Evolutionary conservation across 1,140 invertebrate genomes (phyloP).

Genomic region (Solen grandis): DNA sequence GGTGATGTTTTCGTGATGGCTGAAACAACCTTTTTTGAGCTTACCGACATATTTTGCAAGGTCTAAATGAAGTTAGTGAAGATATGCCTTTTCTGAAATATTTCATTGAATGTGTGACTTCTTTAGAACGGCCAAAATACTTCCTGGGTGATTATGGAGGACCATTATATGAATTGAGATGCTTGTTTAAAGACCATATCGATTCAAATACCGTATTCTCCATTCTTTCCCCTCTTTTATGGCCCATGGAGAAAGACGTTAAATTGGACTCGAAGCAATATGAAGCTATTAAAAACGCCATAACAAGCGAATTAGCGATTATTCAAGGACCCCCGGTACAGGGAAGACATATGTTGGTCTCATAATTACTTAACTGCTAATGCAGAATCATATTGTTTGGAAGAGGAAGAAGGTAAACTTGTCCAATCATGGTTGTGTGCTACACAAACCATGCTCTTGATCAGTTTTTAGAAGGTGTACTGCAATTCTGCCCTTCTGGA

Average conservation of each 20-base stretch:
- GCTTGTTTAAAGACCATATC: no score
- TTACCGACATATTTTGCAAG: conserved; percentile 81
- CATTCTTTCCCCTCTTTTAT: conserved; percentile 60
- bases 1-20: conserved; percentile 77
- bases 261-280: conserved; percentile 81
- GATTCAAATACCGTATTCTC: no score
- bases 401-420: conserved; percentile 26
- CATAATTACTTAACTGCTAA: conserved; percentile 78
- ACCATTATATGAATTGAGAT: no score
- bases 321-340: conserved; percentile 86
- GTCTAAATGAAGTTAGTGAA: conserved; percentile 76
- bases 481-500: conserved; percentile 61
- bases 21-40: conserved; percentile 82
- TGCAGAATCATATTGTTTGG: conserved; percentile 76
- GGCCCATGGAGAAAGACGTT: conserved; percentile 71
- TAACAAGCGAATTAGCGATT: conserved; percentile 83
- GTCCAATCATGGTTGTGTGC: conserved; percentile 89
- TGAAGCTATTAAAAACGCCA: conserved; percentile 80
- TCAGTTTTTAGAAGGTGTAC: conserved; percentile 90
- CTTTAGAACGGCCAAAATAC: conserved; percentile 70
- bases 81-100: conserved; percentile 79
- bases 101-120: conserved; percentile 70
- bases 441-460: conserved; percentile 94
- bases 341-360: conserved; percentile 79
- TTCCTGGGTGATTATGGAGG: no score